phyloP scores from a whole-genome alignment of 2,888 invertebrate species.

The Orthosia incerta region DNA sequence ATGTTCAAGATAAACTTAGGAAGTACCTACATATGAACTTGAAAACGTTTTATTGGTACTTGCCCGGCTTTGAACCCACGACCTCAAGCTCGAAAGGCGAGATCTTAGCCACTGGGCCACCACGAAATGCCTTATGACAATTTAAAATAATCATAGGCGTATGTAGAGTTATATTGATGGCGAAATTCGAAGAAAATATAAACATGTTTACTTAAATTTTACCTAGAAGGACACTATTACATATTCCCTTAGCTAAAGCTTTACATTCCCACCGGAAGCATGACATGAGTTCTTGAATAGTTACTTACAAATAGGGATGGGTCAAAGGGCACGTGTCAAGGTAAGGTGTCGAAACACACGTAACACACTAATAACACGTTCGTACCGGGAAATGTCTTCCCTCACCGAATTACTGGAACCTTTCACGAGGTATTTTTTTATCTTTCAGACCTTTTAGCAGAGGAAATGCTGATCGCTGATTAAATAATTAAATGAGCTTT shows the following conservation, averaged over 20 bases:
- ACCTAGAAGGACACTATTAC: no score
- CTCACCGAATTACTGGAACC: slow-evolving; percentile 1
- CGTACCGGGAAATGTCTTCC: slow-evolving; percentile 23
- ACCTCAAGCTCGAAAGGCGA: no score
- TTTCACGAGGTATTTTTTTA: slow-evolving; percentile 23
- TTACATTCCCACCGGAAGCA: background rate
- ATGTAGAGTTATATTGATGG: no score
- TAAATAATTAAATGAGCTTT: slow-evolving; percentile 25
- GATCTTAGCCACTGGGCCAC: no score
- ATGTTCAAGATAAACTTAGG: no score
- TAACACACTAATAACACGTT: slow-evolving; percentile 29
- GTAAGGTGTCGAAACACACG: slow-evolving; percentile 26
- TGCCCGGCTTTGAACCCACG: no score
- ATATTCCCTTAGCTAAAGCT: slow-evolving; percentile 6
- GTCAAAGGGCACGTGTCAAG: slow-evolving; percentile 30
- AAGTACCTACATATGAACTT: no score
- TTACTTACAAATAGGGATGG: slow-evolving; percentile 16
- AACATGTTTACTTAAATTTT: no score
- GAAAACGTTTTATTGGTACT: no score
- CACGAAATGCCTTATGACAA: no score
- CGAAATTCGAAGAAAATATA: no score
- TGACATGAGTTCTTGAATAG: slow-evolving; percentile 12
- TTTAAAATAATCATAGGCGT: no score
- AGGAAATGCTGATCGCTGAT: slow-evolving; percentile 22
- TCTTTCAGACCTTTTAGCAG: background rate